Evolutionary conservation across 2,888 invertebrate genomes (phyloP).

Genomic region (Sisyra nigra): DNA sequence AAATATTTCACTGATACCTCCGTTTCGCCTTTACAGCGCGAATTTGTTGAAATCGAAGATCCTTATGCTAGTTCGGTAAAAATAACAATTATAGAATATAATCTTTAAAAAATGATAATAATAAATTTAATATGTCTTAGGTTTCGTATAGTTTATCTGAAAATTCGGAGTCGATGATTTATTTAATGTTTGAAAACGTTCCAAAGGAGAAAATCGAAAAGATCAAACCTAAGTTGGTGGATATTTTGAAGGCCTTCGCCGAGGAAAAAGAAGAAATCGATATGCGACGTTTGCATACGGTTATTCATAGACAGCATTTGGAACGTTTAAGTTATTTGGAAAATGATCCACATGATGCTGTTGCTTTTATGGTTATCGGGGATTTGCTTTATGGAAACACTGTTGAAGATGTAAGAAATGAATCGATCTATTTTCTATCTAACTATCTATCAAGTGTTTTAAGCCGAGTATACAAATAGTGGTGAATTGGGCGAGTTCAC

Average conservation of each 20-base stretch:
- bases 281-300: constrained; percentile 54
- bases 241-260: constrained; percentile 30
- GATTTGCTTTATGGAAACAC: constrained; percentile 69
- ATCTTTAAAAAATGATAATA: too few relatives aligned
- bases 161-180: constrained; percentile 53
- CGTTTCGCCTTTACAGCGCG: constrained; percentile 66
- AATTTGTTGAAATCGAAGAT: constrained; percentile 68
- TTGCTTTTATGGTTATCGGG: constrained; percentile 63
- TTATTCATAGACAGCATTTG: constrained; percentile 53
- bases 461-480: neutral
- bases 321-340: constrained; percentile 57
- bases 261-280: constrained; percentile 40
- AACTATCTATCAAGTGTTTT: neutral
- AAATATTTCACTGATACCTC: constrained; percentile 79
- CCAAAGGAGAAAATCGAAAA: constrained; percentile 45
- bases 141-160: constrained; percentile 52
- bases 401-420: constrained; percentile 47
- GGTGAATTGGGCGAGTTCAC: too few relatives aligned
- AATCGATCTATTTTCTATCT: neutral
- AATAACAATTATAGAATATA: too few relatives aligned
- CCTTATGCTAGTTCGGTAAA: constrained; percentile 64
- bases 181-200: constrained; percentile 59
- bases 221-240: constrained; percentile 40
- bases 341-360: constrained; percentile 55
- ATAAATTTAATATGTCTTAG: constrained; percentile 26